Percentiles rank a stretch among this genome's conserved stretches.
phyloP scores from a whole-genome alignment of 1,140 invertebrate genomes.

The Drosophila sechellia region DNA sequence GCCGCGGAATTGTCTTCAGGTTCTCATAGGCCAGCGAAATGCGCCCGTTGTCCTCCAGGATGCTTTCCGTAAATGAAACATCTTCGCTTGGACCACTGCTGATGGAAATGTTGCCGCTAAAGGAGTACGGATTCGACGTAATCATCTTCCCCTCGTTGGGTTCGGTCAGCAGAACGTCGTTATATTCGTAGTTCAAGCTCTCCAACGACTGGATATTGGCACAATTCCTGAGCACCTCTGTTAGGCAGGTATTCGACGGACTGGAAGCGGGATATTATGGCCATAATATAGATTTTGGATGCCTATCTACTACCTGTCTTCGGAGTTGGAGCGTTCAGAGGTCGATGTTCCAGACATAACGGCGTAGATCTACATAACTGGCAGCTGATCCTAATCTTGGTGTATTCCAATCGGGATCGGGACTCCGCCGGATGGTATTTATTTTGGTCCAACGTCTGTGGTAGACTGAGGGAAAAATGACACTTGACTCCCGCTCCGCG shows the following conservation, averaged over 20 bases:
- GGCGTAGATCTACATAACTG: constrained; percentile 22
- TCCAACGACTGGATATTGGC: constrained; percentile 73
- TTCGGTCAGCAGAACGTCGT: constrained; percentile 50
- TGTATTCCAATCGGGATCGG: constrained; percentile 16
- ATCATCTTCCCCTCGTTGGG: constrained; percentile 64
- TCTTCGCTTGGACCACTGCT: constrained; percentile 74
- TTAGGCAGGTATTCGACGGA: constrained; percentile 48
- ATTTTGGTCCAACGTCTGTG: constrained; percentile 45
- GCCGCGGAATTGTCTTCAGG: constrained; percentile 65
- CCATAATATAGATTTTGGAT: neutral
- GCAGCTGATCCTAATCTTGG: neutral
- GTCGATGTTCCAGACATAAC: constrained; percentile 70
- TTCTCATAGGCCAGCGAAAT: constrained; percentile 82
- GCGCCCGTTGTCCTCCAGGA: constrained; percentile 75
- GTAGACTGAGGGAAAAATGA: constrained; percentile 31
- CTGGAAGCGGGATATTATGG: neutral
- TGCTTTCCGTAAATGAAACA: constrained; percentile 60
- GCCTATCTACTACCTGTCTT: constrained; percentile 52
- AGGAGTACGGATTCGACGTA: constrained; percentile 65
- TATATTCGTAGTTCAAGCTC: constrained; percentile 66
- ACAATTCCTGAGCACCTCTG: constrained; percentile 68
- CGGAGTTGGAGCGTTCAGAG: constrained; percentile 67
- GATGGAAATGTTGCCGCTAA: constrained; percentile 68
- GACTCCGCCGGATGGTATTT: constrained; percentile 16
- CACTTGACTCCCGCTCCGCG: constrained; percentile 36